A percentile compares a stretch with the other conserved stretches of the same genome.
Conservation (phyloP, 2,797 vertebrate genomes). For the Enteromius paludinosus region DNA sequence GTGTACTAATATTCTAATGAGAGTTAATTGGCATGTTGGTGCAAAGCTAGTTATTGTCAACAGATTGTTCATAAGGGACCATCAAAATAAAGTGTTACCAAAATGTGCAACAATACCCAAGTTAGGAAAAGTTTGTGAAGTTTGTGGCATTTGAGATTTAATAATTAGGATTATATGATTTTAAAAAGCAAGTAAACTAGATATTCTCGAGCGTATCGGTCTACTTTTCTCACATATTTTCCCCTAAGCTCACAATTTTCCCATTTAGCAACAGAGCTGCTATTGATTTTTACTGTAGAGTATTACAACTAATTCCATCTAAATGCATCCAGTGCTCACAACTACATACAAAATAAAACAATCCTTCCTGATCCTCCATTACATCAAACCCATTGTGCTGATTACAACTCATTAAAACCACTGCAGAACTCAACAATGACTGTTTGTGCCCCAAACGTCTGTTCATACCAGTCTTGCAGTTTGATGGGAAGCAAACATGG, state of each 20-base stretch:
- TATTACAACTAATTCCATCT: slow-evolving; percentile 2
- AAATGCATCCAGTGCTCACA: slow-evolving; percentile 5
- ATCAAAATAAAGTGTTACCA: too few relatives aligned
- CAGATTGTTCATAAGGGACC: too few relatives aligned
- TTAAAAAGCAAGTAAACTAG: neutral
- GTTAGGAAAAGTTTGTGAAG: neutral
- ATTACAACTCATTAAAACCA: slow-evolving; percentile 24
- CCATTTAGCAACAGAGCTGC: neutral
- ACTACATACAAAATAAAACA: slow-evolving; percentile 12
- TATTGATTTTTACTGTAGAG: neutral
- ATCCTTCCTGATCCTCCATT: neutral
- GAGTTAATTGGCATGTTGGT: too few relatives aligned
- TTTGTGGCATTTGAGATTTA: slow-evolving; percentile 1
- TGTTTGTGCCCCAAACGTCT: neutral
- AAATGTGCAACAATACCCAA: too few relatives aligned
- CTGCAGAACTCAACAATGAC: slow-evolving; percentile 8
- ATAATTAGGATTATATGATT: neutral
- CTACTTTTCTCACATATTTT: neutral
- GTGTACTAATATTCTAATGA: too few relatives aligned
- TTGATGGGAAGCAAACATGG: slow-evolving; percentile 61
- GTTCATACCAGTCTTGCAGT: slow-evolving; percentile 26
- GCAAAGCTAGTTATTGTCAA: too few relatives aligned
- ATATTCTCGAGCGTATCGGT: neutral
- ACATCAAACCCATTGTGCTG: slow-evolving; percentile 8
- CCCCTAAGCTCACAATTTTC: neutral